phyloP scores from a whole-genome alignment of 2,797 vertebrate species.

The Potorous gilbertii region DNA sequence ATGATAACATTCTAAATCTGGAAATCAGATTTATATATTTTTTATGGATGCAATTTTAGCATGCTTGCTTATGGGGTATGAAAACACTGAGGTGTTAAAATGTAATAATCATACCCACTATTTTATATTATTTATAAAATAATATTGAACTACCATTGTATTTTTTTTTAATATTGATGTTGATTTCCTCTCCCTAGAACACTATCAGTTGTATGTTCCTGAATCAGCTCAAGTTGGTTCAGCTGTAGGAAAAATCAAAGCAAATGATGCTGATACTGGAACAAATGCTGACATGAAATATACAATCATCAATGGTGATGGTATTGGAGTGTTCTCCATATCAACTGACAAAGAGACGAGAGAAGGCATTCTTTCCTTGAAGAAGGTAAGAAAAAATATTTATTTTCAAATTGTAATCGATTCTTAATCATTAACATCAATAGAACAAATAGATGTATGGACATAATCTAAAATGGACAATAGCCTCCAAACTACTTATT shows the following conservation, averaged over 20 bases:
- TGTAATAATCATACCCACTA: neutral
- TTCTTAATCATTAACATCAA: neutral
- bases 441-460: constrained; percentile 3
- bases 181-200: constrained; percentile 86
- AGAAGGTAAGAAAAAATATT: constrained; percentile 88
- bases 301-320: constrained; percentile 95
- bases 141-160: neutral
- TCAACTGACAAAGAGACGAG: constrained; percentile 94
- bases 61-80: too few relatives aligned
- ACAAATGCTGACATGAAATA: constrained; percentile 97
- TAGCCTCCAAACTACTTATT: neutral
- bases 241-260: constrained; percentile 98
- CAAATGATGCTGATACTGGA: constrained; percentile 95
- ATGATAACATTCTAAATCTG: neutral
- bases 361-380: constrained; percentile 95
- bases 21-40: neutral
- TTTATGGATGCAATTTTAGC: neutral
- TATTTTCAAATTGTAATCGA: neutral
- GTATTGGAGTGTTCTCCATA: constrained; percentile 92
- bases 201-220: constrained; percentile 97
- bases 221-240: constrained; percentile 97
- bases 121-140: neutral
- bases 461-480: neutral
- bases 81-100: neutral
- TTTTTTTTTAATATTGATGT: neutral